Percentiles rank a stretch among this genome's conserved stretches.
Conservation (phyloP, 2,888 invertebrate species). For the Coelopa pilipes region DNA sequence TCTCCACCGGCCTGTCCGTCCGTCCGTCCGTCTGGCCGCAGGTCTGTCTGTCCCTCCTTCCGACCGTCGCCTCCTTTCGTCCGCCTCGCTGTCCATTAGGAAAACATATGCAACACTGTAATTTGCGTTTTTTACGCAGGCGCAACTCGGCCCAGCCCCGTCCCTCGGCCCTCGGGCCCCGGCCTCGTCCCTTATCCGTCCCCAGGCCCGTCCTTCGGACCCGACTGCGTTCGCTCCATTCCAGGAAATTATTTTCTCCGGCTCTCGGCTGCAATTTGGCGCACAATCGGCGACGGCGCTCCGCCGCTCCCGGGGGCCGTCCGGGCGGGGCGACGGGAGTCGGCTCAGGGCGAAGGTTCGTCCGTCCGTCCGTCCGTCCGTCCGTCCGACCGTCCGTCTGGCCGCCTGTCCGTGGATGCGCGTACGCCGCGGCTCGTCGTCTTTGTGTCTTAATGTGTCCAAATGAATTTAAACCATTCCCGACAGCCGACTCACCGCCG, state of each 20-base stretch:
- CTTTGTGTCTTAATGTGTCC: slow-evolving; percentile 53
- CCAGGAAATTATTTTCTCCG: slow-evolving; percentile 32
- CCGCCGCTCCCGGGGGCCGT: too few relatives aligned
- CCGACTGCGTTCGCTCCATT: slow-evolving; percentile 3
- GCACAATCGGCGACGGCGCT: slow-evolving; percentile 17
- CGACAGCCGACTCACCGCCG: slow-evolving; percentile 10
- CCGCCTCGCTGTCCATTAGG: slow-evolving; percentile 8
- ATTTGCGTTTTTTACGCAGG: slow-evolving; percentile 40
- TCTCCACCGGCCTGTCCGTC: slow-evolving; percentile 10
- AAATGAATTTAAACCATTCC: slow-evolving; percentile 55
- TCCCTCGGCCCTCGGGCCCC: too few relatives aligned
- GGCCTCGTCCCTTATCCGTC: too few relatives aligned
- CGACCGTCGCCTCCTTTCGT: background rate
- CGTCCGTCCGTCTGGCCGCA: slow-evolving; percentile 14
- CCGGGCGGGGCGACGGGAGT: too few relatives aligned
- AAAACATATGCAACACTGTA: slow-evolving; percentile 46
- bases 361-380: background rate
- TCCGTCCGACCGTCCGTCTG: too few relatives aligned
- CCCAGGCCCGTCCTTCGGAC: too few relatives aligned
- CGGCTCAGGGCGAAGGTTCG: background rate
- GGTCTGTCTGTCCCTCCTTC: slow-evolving; percentile 38
- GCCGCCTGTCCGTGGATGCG: background rate
- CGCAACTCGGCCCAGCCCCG: slow-evolving; percentile 13
- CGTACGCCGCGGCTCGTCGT: slow-evolving; percentile 8
- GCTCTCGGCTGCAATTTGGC: slow-evolving; percentile 30